These are phyloP conservation scores for Episyrphus balteatus DNA, from an alignment of 1,140 invertebrate genomes.

Conservation along the genomic window DNA sequence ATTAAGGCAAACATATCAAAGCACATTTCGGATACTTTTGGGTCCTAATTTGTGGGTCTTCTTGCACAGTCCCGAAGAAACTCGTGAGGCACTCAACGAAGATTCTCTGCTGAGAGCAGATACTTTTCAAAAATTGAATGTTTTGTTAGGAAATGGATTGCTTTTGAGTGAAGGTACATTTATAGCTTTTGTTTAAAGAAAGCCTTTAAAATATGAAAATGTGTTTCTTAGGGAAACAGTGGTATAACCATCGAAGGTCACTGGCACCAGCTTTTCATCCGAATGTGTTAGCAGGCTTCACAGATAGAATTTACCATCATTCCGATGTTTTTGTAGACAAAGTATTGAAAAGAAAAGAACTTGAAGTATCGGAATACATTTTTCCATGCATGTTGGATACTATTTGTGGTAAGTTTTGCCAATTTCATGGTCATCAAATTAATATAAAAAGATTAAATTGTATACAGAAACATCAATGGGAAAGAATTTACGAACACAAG, in stretches of 20 bases:
- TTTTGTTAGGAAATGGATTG: slow-evolving; percentile 25
- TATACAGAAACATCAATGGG: slow-evolving; percentile 29
- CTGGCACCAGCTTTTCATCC: slow-evolving; percentile 24
- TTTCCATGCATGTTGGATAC: slow-evolving; percentile 28
- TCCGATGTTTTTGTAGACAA: slow-evolving; percentile 13
- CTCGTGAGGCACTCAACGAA: slow-evolving; percentile 23
- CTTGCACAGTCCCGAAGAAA: slow-evolving; percentile 24
- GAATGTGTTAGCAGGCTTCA: slow-evolving; percentile 16
- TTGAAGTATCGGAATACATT: slow-evolving; percentile 23
- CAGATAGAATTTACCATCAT: slow-evolving; percentile 9
- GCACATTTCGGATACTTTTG: slow-evolving; percentile 26
- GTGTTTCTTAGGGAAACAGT: slow-evolving; percentile 10
- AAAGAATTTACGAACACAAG: slow-evolving; percentile 16
- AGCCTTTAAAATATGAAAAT: not conserved
- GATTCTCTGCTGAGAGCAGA: slow-evolving; percentile 16
- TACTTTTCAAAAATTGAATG: slow-evolving; percentile 21
- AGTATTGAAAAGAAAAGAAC: slow-evolving; percentile 4
- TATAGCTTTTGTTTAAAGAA: not conserved
- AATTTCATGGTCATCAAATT: too few relatives aligned
- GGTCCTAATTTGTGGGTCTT: slow-evolving; percentile 30
- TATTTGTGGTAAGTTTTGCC: slow-evolving; percentile 18
- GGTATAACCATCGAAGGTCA: slow-evolving; percentile 22
- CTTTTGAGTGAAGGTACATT: slow-evolving; percentile 21
- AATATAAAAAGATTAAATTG: slow-evolving; percentile 1
- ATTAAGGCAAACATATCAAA: slow-evolving; percentile 15